Base-by-base conservation (phyloP, 2,888 invertebrate genomes). In the Apantesis nais region DNA sequence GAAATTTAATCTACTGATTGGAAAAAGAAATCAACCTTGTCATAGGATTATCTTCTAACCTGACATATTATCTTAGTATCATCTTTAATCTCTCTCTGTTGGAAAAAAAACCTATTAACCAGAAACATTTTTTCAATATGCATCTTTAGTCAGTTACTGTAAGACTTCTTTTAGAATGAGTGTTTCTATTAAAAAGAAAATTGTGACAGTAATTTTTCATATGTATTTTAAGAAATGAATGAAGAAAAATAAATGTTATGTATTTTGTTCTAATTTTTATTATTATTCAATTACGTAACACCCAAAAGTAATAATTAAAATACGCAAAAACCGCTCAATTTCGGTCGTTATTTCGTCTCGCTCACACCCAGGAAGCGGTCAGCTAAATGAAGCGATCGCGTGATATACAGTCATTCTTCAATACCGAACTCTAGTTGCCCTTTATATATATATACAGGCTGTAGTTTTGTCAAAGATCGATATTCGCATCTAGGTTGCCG, bases 311-410 rank as follows among this genome's bases (percentile, higher is more conserved):
- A 77, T 80, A 81, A 82, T 83, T 82, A 81, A 81, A 81, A 78
- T 81, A 83, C 75, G 82, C 83, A 81, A 78, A 72, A 74, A 72
- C 66, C 69, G 66, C 71, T 74, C 72, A 78, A 73, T 82, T 81
- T 81, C 74, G 70, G 58, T 62, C 61, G 44, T 68, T 72, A 37
- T 75, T 78, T 74, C 64, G 67, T 84, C 85, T 78, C 80, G 34
- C 69, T 85, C 85, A 70, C 60, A 39, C 82, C 44, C 65, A 69
- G 73, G 74, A 77, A 78, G 80, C 79, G 91, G 92, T 88, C 90
- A 89, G 79, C 86, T 84, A 93, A 94, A 94, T 92, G 94, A 92
- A 90, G 89, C 83, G 79, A 94, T 94, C 90, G 94, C 94, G 94
- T 94, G 94, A 81, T 85, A 78, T 58, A 63, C 69, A 78, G 73